Percentiles rank a stretch among this genome's conserved stretches.
Evolutionary conservation across 2,113 vertebrate species (phyloP).

Genomic region (Laticauda colubrina): DNA sequence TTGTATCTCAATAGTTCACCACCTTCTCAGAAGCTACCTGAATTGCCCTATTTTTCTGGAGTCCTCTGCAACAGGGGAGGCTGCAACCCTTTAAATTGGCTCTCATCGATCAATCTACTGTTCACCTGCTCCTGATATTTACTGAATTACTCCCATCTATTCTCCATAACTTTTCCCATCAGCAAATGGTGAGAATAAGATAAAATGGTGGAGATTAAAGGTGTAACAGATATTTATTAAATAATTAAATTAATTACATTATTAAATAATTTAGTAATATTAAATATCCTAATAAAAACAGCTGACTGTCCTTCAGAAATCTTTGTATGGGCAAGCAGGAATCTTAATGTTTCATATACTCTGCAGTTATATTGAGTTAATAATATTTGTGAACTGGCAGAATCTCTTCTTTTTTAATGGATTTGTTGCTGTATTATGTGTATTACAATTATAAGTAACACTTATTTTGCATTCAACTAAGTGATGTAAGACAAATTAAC

Average conservation of each 20-base stretch:
- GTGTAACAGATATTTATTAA: background rate
- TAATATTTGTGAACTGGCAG: background rate
- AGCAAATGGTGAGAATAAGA: background rate
- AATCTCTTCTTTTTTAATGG: background rate
- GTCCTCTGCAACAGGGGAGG: background rate
- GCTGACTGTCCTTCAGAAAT: background rate
- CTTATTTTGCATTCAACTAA: background rate
- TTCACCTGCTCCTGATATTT: background rate
- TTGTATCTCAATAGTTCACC: background rate
- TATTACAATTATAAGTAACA: background rate
- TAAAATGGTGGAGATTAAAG: background rate
- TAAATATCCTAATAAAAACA: background rate
- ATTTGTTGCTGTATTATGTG: constrained; percentile 17
- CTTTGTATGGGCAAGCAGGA: background rate
- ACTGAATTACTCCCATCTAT: background rate
- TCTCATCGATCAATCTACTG: background rate
- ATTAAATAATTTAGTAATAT: background rate
- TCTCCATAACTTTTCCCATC: background rate
- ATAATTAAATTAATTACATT: background rate
- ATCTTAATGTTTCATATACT: background rate
- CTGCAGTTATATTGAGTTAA: background rate
- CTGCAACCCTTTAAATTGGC: background rate
- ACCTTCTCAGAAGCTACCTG: background rate
- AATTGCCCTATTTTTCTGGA: background rate
- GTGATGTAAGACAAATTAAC: background rate